phyloP scores from a whole-genome alignment of 2,888 invertebrate species.

The Euspilapteryx auroguttella region DNA sequence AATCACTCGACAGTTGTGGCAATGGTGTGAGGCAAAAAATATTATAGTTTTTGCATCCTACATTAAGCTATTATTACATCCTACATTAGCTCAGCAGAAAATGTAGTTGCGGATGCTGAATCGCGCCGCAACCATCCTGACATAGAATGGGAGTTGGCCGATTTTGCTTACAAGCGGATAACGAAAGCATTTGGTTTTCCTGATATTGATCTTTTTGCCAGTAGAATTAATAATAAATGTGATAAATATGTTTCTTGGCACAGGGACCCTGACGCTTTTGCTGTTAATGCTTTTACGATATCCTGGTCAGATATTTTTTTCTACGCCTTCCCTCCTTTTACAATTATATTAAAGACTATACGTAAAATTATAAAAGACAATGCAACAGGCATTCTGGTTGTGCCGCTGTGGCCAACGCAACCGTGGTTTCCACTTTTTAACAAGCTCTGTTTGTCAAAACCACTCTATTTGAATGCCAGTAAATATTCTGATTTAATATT shows the following conservation, averaged over 20 bases:
- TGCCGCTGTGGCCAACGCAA: not conserved
- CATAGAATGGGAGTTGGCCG: constrained; percentile 4
- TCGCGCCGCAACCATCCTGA: constrained; percentile 3
- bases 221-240: constrained; percentile 1
- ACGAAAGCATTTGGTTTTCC: not conserved
- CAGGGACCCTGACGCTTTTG: not conserved
- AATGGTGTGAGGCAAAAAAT: constrained; percentile 4
- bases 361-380: constrained; percentile 1
- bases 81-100: constrained; percentile 3
- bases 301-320: not conserved
- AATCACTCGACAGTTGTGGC: constrained; percentile 1
- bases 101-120: constrained; percentile 3
- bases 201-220: constrained; percentile 2
- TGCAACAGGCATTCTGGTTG: not conserved
- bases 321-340: constrained; percentile 4
- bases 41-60: constrained; percentile 6
- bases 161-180: not conserved
- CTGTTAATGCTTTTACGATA: constrained; percentile 1
- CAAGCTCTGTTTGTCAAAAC: not conserved
- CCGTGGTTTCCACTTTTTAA: constrained; percentile 1
- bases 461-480: not conserved
- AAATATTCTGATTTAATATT: not conserved
- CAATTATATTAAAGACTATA: constrained; percentile 2
- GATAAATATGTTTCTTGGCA: not conserved
- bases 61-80: constrained; percentile 6